A percentile compares a stretch with the other conserved stretches of the same genome.
Conservation (phyloP, 2,113 vertebrate species). For the Crocuta crocuta region DNA sequence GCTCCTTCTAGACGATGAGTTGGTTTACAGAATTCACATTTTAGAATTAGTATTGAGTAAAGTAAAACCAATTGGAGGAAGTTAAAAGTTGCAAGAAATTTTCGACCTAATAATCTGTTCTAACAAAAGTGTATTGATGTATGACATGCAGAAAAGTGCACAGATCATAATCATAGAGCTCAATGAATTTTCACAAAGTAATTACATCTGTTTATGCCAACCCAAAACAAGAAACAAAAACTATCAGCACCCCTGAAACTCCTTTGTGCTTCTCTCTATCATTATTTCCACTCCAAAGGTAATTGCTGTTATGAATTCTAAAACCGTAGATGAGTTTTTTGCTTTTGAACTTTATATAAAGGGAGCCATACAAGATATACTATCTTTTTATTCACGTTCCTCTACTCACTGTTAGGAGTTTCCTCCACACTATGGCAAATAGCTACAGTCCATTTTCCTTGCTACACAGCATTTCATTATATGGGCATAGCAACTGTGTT, state of each 20-base stretch:
- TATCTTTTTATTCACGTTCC: background rate
- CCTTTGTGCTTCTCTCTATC: no score
- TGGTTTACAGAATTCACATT: background rate
- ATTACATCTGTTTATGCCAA: background rate
- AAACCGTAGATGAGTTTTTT: background rate
- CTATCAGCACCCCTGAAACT: no score
- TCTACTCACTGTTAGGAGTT: background rate
- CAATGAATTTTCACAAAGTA: background rate
- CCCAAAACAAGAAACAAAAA: background rate
- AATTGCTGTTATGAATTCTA: background rate
- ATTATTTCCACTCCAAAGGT: background rate
- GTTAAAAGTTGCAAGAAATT: background rate
- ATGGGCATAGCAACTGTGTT: background rate
- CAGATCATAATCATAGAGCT: background rate
- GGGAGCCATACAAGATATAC: background rate
- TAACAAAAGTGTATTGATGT: background rate
- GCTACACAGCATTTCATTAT: background rate
- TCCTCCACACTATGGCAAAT: background rate
- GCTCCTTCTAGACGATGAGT: background rate
- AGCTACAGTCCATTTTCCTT: background rate
- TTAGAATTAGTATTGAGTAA: background rate
- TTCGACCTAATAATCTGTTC: background rate
- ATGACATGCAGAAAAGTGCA: background rate
- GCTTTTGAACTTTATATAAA: background rate
- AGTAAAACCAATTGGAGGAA: background rate